Evolutionary conservation across 1,140 invertebrate species (phyloP), one percentile per base, ranked within the genome.

Genomic region (Platorchestia sp.): DNA sequence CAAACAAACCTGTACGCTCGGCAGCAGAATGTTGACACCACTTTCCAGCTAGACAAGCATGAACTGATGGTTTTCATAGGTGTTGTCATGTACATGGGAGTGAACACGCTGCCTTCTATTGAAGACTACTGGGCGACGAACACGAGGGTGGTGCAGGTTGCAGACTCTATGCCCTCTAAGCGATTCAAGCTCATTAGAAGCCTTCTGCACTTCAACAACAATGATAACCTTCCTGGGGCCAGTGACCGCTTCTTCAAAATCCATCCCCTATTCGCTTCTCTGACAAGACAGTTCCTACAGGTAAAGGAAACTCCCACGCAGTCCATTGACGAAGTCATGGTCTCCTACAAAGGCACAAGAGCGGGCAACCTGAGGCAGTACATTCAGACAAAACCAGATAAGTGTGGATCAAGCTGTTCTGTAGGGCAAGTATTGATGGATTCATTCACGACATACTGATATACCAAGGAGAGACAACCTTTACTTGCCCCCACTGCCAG

Each of bases 1-100:
- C 95, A 95, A 14, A 95, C 95, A 5, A 95, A 95, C n/a, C 95
- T 95, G n/a, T 45, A 95, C 42, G 95, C 45, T 27, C 44, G n/a
- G n/a, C 36, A 44, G 51, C 7, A 95, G 45, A 51, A 47, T 36
- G 42, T 47, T 36, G 7, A 95, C 42, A 95, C 95, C 5, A 45
- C 10, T 36, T 95, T 95, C 95, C 44, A 6, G 44, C 7, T 42
- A 22, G 42, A 22, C 42, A 42, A 42, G 45, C 22, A 95, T 44
- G 42, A 95, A 42, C 27, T 95, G 42, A 95, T 22, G 91, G 42
- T 27, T 22, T 27, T 95, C 91, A 27, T 95, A 42, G 91, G 22
- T 44, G 45, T 95, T 27, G n/a, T 95, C 42, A 95, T 95, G 22
- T 95, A 95, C 91, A 95, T 95, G 91, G 42, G 91, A 44, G 22